A percentile compares a stretch with the other conserved stretches of the same genome.
Conservation (phyloP, 2,113 vertebrate genomes). For the Puntigrus tetrazona region DNA sequence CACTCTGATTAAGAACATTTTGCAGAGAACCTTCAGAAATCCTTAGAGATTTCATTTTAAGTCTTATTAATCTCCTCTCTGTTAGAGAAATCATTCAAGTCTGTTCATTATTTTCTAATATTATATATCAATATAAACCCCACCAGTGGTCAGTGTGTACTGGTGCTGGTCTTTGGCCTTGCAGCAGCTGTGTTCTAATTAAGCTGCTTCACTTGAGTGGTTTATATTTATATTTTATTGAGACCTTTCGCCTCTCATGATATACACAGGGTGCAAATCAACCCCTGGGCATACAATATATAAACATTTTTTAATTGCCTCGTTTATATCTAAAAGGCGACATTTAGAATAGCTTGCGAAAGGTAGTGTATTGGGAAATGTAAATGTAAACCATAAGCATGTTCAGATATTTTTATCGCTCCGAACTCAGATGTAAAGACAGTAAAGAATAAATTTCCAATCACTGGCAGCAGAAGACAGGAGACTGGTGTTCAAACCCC, state of each 20-base stretch:
- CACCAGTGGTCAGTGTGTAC: conserved; percentile 15
- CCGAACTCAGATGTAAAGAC: background rate
- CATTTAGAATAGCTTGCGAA: background rate
- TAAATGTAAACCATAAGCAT: conserved; percentile 4
- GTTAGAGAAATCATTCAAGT: conserved; percentile 13
- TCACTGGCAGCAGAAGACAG: background rate
- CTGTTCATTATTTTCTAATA: conserved; percentile 15
- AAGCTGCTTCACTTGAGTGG: conserved; percentile 30
- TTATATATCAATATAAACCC: conserved; percentile 19
- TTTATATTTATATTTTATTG: conserved; percentile 43
- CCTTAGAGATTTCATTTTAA: too few relatives aligned
- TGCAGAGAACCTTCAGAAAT: background rate
- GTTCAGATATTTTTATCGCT: background rate
- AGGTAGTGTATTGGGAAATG: background rate
- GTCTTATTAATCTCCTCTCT: conserved; percentile 1
- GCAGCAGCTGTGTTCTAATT: conserved; percentile 40
- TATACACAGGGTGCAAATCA: conserved; percentile 38
- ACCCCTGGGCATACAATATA: conserved; percentile 26
- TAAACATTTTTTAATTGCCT: conserved; percentile 44
- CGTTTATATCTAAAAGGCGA: conserved; percentile 32
- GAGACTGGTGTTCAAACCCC: conserved; percentile 5
- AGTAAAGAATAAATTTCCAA: background rate
- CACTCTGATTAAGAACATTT: background rate
- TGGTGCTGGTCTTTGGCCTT: conserved; percentile 23
- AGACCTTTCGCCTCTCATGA: conserved; percentile 31